Conservation (phyloP, 2,797 vertebrate species). For the Clarias laeviceps region DNA sequence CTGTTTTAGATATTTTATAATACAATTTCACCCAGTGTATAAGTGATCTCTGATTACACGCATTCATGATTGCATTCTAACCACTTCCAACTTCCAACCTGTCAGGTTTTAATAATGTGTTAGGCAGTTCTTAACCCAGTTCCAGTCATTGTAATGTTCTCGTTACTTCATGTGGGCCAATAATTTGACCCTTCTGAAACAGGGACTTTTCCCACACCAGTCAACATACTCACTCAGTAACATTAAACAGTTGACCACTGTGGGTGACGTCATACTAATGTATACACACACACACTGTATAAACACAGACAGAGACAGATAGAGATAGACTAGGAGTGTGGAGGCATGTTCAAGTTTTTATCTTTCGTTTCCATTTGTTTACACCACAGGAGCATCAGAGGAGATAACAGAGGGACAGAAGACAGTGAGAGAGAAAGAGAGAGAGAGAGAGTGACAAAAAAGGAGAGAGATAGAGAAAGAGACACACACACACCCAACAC, state of each 20-base stretch:
- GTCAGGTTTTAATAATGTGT: no score
- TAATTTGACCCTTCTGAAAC: no score
- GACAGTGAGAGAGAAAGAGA: not conserved
- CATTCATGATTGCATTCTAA: no score
- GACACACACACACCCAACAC: not conserved
- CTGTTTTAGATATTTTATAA: no score
- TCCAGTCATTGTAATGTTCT: no score
- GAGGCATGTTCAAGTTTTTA: not conserved
- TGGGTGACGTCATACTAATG: conserved; percentile 6
- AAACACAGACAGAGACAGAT: not conserved
- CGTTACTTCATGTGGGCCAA: no score
- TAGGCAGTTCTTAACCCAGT: no score
- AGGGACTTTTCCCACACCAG: not conserved
- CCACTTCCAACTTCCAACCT: no score
- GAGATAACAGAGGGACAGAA: not conserved
- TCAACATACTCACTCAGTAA: not conserved
- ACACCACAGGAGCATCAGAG: not conserved
- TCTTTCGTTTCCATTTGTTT: conserved; percentile 18
- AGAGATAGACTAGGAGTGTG: not conserved
- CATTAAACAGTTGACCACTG: not conserved
- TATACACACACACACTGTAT: not conserved
- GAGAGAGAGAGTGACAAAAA: not conserved
- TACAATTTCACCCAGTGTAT: no score
- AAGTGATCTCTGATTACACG: no score
- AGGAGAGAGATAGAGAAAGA: not conserved